Conservation (phyloP, 30 jellyfish, hydroid and myxozoan species). For the Cassiopea xamachana region DNA sequence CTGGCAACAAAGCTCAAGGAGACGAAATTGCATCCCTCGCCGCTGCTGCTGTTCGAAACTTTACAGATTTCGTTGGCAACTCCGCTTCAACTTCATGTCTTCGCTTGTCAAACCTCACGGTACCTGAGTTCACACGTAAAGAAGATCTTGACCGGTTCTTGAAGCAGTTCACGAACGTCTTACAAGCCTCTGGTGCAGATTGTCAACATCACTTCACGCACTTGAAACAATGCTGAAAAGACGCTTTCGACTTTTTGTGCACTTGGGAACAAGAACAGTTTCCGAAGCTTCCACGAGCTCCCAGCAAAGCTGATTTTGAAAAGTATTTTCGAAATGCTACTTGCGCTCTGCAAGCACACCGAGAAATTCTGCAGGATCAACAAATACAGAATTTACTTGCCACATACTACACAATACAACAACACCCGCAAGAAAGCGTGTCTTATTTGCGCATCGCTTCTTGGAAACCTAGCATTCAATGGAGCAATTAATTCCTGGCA, state of each 20-base stretch:
- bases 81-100: neutral
- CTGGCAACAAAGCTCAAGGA: neutral
- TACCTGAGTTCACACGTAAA: constrained; percentile 23
- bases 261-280: neutral
- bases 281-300: neutral
- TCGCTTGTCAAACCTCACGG: constrained; percentile 17
- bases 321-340: neutral
- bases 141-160: constrained; percentile 27
- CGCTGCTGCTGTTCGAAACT: neutral
- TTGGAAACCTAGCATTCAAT: neutral
- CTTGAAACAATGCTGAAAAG: constrained; percentile 57
- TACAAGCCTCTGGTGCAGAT: constrained; percentile 21
- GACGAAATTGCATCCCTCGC: neutral
- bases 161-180: constrained; percentile 46
- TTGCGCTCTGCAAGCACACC: neutral
- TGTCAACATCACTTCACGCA: constrained; percentile 8
- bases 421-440: neutral
- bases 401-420: neutral
- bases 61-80: neutral
- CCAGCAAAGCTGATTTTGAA: neutral
- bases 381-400: constrained; percentile 32
- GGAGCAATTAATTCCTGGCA: neutral
- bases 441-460: neutral
- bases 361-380: constrained; percentile 27
- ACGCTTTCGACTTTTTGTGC: constrained; percentile 41